Evolutionary conservation across 2,113 vertebrate genomes (phyloP).

Genomic region (Notiomystis cincta): DNA sequence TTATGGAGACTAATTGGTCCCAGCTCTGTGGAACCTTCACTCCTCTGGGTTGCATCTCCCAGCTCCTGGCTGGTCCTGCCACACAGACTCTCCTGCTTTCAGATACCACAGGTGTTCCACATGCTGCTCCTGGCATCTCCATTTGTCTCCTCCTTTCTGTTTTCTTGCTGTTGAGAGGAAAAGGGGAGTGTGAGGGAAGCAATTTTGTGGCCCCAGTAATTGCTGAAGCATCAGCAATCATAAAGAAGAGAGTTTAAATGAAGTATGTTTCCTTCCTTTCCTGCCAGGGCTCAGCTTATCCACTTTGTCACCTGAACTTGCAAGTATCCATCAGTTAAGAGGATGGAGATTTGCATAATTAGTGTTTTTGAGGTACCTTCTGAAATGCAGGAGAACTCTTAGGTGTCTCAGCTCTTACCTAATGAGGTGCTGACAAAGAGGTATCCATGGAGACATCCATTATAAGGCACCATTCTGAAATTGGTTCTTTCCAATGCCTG

Average conservation of each 20-base stretch:
- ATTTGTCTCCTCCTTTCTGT: neutral
- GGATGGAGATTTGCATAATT: conserved; percentile 44
- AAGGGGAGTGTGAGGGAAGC: rapidly evolving
- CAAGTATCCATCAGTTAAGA: neutral
- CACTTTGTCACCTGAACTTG: neutral
- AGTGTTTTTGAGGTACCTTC: conserved; percentile 25
- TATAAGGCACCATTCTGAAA: conserved; percentile 13
- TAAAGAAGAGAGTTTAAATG: neutral
- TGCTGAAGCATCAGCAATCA: neutral
- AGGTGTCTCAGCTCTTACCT: neutral
- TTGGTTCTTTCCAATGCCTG: conserved; percentile 8
- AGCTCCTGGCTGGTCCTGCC: neutral
- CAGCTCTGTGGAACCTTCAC: neutral
- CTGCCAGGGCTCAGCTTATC: neutral
- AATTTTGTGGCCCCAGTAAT: neutral
- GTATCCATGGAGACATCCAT: conserved; percentile 63
- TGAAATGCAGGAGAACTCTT: neutral
- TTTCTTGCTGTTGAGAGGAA: neutral
- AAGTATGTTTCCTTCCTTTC: neutral
- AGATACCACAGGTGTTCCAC: neutral
- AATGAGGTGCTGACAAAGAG: conserved; percentile 42
- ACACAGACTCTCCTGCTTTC: neutral
- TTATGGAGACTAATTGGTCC: neutral
- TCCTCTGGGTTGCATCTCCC: neutral
- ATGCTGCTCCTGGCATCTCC: neutral